Percentiles rank a stretch among this genome's conserved stretches.
Evolutionary conservation across 2,113 vertebrate genomes (phyloP).

Genomic region (Puma concolor): DNA sequence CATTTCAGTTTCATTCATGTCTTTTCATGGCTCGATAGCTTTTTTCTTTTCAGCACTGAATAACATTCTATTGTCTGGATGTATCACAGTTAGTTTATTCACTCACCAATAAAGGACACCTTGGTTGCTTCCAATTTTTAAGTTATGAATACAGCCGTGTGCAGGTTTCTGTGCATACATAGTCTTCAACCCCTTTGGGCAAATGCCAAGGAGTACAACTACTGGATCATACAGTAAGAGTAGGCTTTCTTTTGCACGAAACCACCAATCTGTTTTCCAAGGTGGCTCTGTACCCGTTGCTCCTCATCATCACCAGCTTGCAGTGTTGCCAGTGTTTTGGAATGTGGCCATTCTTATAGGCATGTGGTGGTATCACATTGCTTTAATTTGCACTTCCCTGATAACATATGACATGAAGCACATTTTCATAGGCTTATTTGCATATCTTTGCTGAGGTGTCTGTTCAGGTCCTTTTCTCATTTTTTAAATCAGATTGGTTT

Average conservation of each 20-base stretch:
- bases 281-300: background rate
- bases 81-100: background rate
- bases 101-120: background rate
- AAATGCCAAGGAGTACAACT: background rate
- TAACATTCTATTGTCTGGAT: background rate
- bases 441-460: background rate
- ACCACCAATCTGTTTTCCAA: background rate
- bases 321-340: background rate
- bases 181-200: background rate
- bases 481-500: background rate
- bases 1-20: background rate
- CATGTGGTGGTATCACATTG: background rate
- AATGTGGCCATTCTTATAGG: background rate
- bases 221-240: background rate
- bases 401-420: background rate
- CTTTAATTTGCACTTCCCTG: background rate
- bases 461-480: background rate
- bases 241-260: background rate
- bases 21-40: background rate
- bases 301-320: background rate
- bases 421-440: background rate
- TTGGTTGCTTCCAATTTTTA: background rate
- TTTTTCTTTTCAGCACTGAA: background rate
- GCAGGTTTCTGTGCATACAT: background rate
- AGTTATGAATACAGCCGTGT: background rate